Evolutionary conservation across 1,140 invertebrate genomes (phyloP), one percentile per base, ranked within the genome.

Genomic region (Solenopsis fugax): DNA sequence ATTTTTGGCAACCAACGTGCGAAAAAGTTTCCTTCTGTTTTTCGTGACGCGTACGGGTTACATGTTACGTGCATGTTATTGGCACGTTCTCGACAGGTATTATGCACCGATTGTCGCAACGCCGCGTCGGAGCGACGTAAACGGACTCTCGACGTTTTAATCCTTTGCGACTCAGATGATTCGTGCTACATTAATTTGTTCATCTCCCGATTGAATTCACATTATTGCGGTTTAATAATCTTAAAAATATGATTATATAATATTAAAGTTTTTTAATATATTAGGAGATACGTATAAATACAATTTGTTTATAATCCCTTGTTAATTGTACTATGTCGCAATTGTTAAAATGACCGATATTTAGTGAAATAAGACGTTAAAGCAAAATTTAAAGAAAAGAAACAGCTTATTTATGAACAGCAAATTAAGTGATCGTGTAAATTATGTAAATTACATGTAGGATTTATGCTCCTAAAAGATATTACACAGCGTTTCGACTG

Each of bases 1-100:
- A 87, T 87, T 92, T 93, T 90, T 89, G 92, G 91, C 89, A 89
- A 48, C 41, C 50, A 72, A 64, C 73, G 50, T 77, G 76, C 50
- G 69, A 89, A 86, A 87, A 82, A 82, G 60, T 78, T 91, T 87
- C 85, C 80, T 82, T 85, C 67, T 76, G 81, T 45, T 52, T 13
- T 13, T 52, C 37, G 21, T 21, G 5, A 72, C 21, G 21, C 50
- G 71, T 34, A 34, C 75, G n/a, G 81, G 71, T 29, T 29, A 29
- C 29, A 2, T 52, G 13, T 75, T 34, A 10, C 10, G 24, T 18
- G 45, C 60, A 16, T 85, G 72, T 54, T 80, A 77, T 81, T 88
- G 62, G 54, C 16, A 65, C 50, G 41, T 60, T 54, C 24, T 29
- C 65, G 69, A n/a, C 54, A 41, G 50, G 7, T 34, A 56, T 69